These are phyloP conservation scores for Drosophila bifasciata DNA, from an alignment of 1,140 invertebrate genomes.

Conservation along the genomic window DNA sequence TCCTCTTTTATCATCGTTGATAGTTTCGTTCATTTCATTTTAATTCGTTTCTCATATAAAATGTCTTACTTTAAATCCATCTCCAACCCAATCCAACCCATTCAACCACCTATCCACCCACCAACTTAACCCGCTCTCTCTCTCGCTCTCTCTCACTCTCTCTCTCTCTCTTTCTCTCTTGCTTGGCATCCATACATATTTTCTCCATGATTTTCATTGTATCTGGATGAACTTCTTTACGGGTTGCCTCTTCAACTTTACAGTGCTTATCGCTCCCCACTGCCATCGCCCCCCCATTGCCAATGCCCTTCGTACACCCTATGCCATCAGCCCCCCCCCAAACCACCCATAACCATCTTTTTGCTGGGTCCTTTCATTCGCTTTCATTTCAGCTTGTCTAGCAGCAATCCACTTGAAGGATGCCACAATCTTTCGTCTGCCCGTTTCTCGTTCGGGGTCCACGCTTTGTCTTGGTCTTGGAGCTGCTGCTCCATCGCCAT, in stretches of 20 bases:
- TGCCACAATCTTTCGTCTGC: conserved; percentile 68
- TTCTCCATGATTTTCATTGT: conserved; percentile 28
- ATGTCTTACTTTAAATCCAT: conserved; percentile 50
- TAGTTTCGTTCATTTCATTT: conserved; percentile 51
- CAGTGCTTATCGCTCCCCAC: conserved; percentile 44
- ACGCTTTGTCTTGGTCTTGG: conserved; percentile 18
- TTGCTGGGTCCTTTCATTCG: conserved; percentile 42
- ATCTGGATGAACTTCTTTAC: conserved; percentile 45
- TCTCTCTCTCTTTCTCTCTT: neutral
- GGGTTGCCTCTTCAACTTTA: conserved; percentile 56
- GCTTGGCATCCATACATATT: neutral
- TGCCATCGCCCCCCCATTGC: conserved; percentile 14
- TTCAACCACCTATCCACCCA: neutral
- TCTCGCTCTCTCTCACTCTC: neutral
- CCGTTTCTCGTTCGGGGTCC: conserved; percentile 25
- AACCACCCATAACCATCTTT: neutral
- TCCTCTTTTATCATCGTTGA: conserved; percentile 37
- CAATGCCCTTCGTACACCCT: neutral
- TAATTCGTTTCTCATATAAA: conserved; percentile 62
- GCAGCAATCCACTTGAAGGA: conserved; percentile 72
- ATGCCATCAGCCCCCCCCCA: neutral
- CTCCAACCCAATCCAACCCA: too few relatives aligned
- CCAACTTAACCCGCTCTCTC: conserved; percentile 3
- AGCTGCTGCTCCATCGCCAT: conserved; percentile 2
- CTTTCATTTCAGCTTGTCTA: conserved; percentile 69